Percentiles rank a stretch among this genome's conserved stretches.
Evolutionary conservation across 2,888 invertebrate genomes (phyloP).

Genomic region (Mythimna impura): DNA sequence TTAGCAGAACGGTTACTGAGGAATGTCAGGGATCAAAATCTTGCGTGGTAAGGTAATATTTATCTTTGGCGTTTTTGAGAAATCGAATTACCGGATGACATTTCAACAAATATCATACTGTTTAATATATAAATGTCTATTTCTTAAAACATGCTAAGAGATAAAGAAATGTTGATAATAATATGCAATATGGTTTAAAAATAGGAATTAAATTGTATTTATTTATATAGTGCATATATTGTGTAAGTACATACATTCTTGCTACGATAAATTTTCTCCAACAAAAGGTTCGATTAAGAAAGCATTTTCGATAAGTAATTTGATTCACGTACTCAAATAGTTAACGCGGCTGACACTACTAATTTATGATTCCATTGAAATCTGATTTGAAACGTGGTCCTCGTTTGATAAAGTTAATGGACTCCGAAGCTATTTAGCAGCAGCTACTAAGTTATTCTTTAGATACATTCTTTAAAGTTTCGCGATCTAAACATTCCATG

Average conservation of each 20-base stretch:
- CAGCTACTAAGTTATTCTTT: slow-evolving; percentile 57
- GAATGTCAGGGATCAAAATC: slow-evolving; percentile 19
- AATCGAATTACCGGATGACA: background rate
- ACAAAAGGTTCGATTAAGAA: slow-evolving; percentile 72
- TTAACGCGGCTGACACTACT: slow-evolving; percentile 70
- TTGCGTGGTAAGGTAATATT: slow-evolving; percentile 2
- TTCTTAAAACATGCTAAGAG: background rate
- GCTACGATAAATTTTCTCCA: slow-evolving; percentile 67
- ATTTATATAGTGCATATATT: background rate
- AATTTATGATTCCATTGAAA: slow-evolving; percentile 77
- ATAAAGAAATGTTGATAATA: background rate
- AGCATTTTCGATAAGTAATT: slow-evolving; percentile 71
- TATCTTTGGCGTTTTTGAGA: slow-evolving; percentile 3
- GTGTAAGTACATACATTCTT: slow-evolving; percentile 16
- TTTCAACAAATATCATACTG: background rate
- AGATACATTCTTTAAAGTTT: slow-evolving; percentile 51
- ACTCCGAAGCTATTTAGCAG: slow-evolving; percentile 57
- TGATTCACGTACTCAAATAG: slow-evolving; percentile 69
- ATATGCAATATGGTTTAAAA: background rate
- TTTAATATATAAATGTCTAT: background rate
- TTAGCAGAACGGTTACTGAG: slow-evolving; percentile 35
- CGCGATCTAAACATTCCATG: slow-evolving; percentile 44
- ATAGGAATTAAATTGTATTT: background rate
- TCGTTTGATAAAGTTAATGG: slow-evolving; percentile 65
- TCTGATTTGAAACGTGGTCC: slow-evolving; percentile 70